These are phyloP conservation scores for Maniola hyperantus DNA, from an alignment of 2,888 invertebrate genomes.

Conservation along the genomic window DNA sequence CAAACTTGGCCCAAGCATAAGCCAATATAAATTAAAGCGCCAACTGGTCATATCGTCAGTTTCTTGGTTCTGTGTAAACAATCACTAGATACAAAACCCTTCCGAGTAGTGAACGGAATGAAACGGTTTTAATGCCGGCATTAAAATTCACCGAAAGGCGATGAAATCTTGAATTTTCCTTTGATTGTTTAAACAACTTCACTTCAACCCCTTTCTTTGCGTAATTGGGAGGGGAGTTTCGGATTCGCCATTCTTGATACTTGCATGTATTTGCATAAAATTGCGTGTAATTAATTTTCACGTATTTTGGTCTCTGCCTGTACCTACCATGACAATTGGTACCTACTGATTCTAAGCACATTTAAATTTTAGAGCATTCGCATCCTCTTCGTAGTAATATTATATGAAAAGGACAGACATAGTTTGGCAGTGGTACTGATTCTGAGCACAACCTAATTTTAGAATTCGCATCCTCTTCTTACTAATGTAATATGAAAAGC, in stretches of 20 bases:
- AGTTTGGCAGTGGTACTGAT: no score
- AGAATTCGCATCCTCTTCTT: no score
- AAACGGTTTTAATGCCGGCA: slow-evolving; percentile 41
- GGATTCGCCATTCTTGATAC: slow-evolving; percentile 21
- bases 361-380: no score
- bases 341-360: no score
- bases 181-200: slow-evolving; percentile 43
- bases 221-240: slow-evolving; percentile 29
- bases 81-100: slow-evolving; percentile 27
- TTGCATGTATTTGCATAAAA: slow-evolving; percentile 25
- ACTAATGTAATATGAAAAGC: no score
- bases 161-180: slow-evolving; percentile 41
- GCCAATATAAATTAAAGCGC: no score
- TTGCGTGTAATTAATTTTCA: slow-evolving; percentile 13
- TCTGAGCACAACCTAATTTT: no score
- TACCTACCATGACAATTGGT: no score
- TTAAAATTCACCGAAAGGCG: slow-evolving; percentile 45
- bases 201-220: slow-evolving; percentile 35
- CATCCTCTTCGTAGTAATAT: no score
- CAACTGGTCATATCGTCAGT: neutral
- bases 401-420: no score
- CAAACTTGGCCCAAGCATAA: no score
- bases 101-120: slow-evolving; percentile 36
- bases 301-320: neutral
- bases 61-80: slow-evolving; percentile 23